These are phyloP conservation scores for Euura lappo DNA, from an alignment of 1,140 invertebrate genomes.

Conservation along the genomic window DNA sequence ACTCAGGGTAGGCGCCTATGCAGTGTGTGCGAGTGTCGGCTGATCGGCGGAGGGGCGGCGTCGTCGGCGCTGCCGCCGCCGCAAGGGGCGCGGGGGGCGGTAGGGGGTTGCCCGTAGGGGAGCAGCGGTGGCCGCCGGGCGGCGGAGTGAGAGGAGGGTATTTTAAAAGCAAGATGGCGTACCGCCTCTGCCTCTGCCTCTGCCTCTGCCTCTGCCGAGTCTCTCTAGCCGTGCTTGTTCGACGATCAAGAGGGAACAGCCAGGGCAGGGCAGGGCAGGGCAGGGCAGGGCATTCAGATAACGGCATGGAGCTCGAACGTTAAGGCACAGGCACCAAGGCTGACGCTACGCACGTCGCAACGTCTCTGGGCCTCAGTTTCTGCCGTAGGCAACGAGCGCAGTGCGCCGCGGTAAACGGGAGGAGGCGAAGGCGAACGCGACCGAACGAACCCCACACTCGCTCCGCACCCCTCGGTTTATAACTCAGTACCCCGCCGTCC, in stretches of 20 bases:
- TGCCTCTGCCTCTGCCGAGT: too few species aligned
- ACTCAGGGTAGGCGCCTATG: neutral
- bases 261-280: neutral
- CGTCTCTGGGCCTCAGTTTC: too few species aligned
- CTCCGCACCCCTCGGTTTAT: neutral
- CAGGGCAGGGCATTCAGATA: neutral
- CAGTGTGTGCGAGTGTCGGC: neutral
- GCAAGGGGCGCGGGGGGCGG: neutral
- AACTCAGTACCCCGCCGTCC: neutral
- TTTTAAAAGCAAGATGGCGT: too few species aligned
- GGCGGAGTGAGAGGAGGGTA: neutral
- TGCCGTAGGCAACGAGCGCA: too few species aligned
- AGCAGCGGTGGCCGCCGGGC: neutral
- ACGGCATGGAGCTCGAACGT: constrained; percentile 2
- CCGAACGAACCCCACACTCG: neutral
- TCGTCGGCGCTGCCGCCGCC: neutral
- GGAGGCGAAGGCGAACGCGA: neutral
- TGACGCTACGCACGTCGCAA: neutral
- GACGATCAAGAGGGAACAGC: neutral
- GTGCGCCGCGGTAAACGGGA: too few species aligned
- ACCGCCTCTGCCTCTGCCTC: too few species aligned
- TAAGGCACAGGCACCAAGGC: neutral
- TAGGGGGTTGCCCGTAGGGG: neutral
- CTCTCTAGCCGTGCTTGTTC: neutral
- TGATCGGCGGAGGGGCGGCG: neutral